Base-by-base conservation (phyloP, 2,888 invertebrate genomes). In the Seira ritae region DNA sequence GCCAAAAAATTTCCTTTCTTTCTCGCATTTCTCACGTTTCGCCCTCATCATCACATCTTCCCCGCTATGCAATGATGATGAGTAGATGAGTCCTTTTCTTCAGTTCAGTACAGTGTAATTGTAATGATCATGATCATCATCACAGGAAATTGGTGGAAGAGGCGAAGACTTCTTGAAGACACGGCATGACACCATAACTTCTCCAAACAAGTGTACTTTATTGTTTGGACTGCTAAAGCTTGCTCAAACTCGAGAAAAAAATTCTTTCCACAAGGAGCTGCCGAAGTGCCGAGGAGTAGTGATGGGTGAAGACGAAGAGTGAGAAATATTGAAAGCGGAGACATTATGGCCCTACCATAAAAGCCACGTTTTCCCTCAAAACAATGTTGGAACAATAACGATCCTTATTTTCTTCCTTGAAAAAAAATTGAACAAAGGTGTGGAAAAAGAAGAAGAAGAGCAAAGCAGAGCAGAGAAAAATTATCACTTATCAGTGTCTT, bases 21-120 rank as follows among this genome's bases (percentile, higher is more conserved):
- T 79, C 79, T 79, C 79, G 72, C 79, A 72, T 77, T 77, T 77
- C 76, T 68, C 23, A 60, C 66, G 22, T 55, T 77, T 72, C 50
- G 62, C 37, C 15, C 24, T 46, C 46, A 46, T 66, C 46, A 71
- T 69, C 37, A n/a, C n/a, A n/a, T n/a, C n/a, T n/a, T n/a, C n/a
- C 31, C 31, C 31, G 31, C 31, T 31, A 31, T 31, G 31, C 31
- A 31, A 31, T 31, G 31, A 31, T n/a, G n/a, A n/a, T n/a, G n/a
- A n/a, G n/a, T n/a, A n/a, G n/a, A n/a, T 31, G 31, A 31, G 31
- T 31, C 31, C 31, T 8, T 31, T 31, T 31, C 8, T 8, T 4
- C 31, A 31, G 8, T n/a, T 31, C 31, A 31, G 31, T 31, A 31
- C n/a, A 31, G 31, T 31, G 8, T 31, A 31, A 31, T 31, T 8